Evolutionary conservation across 2,113 vertebrate species (phyloP), one percentile per base, ranked within the genome.

Genomic region (Alectura lathami): DNA sequence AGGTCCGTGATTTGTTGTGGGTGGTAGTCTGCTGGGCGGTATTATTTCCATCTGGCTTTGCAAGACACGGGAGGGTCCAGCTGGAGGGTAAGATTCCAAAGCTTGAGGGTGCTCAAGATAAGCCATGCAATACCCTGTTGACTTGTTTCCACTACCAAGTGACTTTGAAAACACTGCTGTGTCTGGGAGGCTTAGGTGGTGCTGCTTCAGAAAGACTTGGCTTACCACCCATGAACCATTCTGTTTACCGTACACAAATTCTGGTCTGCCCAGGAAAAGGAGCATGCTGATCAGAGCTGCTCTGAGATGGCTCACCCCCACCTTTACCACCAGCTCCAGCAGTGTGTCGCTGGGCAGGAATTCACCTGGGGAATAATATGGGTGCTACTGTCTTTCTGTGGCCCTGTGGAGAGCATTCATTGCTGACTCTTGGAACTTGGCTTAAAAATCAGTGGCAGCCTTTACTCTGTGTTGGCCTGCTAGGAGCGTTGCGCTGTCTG

Each of bases 1-100:
- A 23, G 17, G 26, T 56, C 70, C 0, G 0, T 67, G 13, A 29
- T 60, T 38, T 43, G 11, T 13, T 7, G 3, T 51, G 30, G 10
- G 23, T 47, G 11, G 26, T 76, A 16, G 30, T 73, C 56, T 87
- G 42, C 47, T 63, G 34, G 54, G 29, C 62, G 72, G 18, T 13
- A 14, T 73, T 76, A 43, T 17, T 80, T 27, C 50, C 60, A 50
- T 34, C 47, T 53, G 38, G 12, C 21, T 80, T 9, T 77, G 50
- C 30, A 74, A 67, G 47, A 17, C 64, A 30, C 13, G 8, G 23
- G 34, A 70, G 45, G 88, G 73, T 69, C 36, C 48, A 22, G 7
- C 57, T 32, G 80, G 51, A 81, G 23, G 29, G 54, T 26, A 34
- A 54, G 38, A 86, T 30, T 45, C 42, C 69, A 43, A 68, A 59